Conservation (phyloP, 1,140 invertebrate genomes). For the Macrostomum lignano region DNA sequence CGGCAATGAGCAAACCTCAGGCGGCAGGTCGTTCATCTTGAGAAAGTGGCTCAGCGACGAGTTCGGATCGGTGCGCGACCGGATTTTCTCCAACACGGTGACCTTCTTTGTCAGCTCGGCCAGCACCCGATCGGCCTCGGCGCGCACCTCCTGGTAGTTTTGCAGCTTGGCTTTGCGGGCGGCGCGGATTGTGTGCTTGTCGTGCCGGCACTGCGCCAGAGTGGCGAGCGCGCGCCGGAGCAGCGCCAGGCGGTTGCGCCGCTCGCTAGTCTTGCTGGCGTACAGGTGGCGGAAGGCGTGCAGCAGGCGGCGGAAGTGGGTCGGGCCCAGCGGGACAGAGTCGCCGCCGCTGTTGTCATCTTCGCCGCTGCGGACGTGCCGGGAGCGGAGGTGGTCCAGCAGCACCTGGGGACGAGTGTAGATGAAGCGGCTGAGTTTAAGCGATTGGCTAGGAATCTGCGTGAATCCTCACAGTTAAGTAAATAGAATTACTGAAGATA, state of each 20-base stretch:
- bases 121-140: conserved; percentile 16
- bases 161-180: conserved; percentile 16
- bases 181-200: conserved; percentile 22
- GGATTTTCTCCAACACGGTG: conserved; percentile 22
- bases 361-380: too few species aligned
- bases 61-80: conserved; percentile 18
- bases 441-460: too few species aligned
- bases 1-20: conserved; percentile 9
- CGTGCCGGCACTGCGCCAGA: conserved; percentile 18
- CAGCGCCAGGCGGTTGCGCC: conserved; percentile 16
- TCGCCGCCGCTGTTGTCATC: too few species aligned
- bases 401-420: too few species aligned
- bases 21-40: conserved; percentile 19
- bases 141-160: conserved; percentile 18
- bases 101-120: conserved; percentile 18
- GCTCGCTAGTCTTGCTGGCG: conserved; percentile 15
- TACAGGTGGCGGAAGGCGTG: conserved; percentile 20
- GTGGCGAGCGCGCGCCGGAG: conserved; percentile 20
- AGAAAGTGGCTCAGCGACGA: conserved; percentile 21
- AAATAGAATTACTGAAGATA: too few species aligned
- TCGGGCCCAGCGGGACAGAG: too few species aligned
- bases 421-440: too few species aligned
- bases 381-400: too few species aligned
- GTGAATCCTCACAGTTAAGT: too few species aligned
- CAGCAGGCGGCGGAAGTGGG: conserved; percentile 19